phyloP scores from a whole-genome alignment of 1,140 invertebrate species.

The Ladona fulva region DNA sequence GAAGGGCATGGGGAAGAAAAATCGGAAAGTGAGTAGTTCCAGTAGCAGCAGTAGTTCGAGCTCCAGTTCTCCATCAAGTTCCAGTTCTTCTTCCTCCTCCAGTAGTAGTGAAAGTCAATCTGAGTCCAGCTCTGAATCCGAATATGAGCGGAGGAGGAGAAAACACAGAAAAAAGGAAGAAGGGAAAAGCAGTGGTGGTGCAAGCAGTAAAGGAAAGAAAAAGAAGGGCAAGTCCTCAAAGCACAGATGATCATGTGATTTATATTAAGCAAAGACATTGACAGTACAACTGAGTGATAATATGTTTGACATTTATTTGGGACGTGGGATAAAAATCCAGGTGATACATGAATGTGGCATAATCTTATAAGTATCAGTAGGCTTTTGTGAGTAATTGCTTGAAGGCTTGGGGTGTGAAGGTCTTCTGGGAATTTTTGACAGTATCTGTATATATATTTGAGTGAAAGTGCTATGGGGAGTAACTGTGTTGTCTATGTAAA shows the following conservation, averaged over 20 bases:
- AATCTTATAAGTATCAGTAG: not conserved
- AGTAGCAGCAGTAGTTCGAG: not conserved
- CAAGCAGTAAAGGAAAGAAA: constrained; percentile 3
- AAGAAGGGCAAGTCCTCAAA: constrained; percentile 13
- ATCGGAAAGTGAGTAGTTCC: not conserved
- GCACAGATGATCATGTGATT: not conserved
- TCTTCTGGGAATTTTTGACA: not conserved
- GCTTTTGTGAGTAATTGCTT: not conserved
- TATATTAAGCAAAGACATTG: too few species aligned
- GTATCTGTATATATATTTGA: not conserved
- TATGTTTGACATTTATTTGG: too few species aligned
- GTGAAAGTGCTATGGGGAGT: not conserved
- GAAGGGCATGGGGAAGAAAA: not conserved
- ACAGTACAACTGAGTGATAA: too few species aligned
- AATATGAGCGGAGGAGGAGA: constrained; percentile 1
- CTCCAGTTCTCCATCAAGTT: not conserved
- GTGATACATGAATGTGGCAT: not conserved
- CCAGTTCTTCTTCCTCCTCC: not conserved
- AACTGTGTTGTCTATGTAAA: not conserved
- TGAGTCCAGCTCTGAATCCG: constrained; percentile 10
- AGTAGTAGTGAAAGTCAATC: constrained; percentile 2
- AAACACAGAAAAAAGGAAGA: constrained; percentile 13
- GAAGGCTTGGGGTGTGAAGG: not conserved
- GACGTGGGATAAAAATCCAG: too few species aligned
- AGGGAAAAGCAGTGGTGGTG: not conserved